Base-by-base conservation (phyloP, 2,113 vertebrate species). In the Hymenochirus boettgeri region DNA sequence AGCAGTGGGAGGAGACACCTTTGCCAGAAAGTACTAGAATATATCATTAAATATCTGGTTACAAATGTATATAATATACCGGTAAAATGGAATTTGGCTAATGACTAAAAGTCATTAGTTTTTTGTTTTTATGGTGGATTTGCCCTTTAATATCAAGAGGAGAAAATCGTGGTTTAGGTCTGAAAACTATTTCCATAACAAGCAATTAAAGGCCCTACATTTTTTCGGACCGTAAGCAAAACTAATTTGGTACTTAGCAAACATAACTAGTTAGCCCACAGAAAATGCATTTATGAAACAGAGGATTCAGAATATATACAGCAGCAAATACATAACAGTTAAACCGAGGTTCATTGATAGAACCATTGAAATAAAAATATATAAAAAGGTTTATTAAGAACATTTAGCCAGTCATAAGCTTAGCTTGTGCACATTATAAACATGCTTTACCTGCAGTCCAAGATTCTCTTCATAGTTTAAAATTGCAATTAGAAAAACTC, bases 231-330 rank as follows among this genome's bases (percentile, higher is more conserved):
- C 93, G 92, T 93, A 90, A 93, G 89, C 72, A 78, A 74, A 89
- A 91, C n/a, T n/a, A 86, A 87, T 92, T 96, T 95, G 95, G 92
- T 93, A 94, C 91, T 89, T 90, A 94, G 92, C 90, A 88, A 50
- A 37, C 1, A 25, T 83, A 82, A 86, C 83, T 87, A 89, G 82
- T 88, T 58, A 74, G 60, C 72, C 74, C 78, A 42, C 79, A 76
- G 79, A 81, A 83, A 86, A 81, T 85, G 76, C 80, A 83, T 55
- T 61, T 78, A 76, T 76, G 82, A 77, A 88, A 85, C 83, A 85
- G 85, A 80, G 53, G 80, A 29, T 82, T 85, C 72, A 77, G 78
- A 87, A 88, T 85, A n/a, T 82, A 86, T 83, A 84, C 84, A 89
- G 93, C 91, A 95, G 92, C 89, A 86, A 88, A 85, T 83, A 87